Evolutionary conservation across 2,113 vertebrate species (phyloP).

Genomic region (Puma concolor): DNA sequence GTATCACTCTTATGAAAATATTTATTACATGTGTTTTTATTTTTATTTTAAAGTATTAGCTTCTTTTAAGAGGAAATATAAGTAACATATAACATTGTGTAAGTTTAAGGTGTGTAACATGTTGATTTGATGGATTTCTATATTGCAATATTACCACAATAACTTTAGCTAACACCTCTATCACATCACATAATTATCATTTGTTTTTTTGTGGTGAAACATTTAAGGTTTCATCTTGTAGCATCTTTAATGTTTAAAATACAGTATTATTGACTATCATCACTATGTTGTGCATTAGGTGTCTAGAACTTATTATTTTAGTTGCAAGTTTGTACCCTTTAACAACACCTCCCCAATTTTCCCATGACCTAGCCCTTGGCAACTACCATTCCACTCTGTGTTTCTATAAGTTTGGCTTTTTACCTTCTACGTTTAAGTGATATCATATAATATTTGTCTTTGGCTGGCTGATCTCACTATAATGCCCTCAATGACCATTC

Average conservation of each 20-base stretch:
- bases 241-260: background rate
- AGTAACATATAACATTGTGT: background rate
- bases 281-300: background rate
- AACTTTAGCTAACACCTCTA: background rate
- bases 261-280: background rate
- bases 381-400: background rate
- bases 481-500: background rate
- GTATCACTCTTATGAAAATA: background rate
- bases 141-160: background rate
- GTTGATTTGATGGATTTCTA: background rate
- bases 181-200: background rate
- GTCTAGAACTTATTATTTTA: background rate
- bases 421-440: background rate
- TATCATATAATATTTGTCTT: conserved; percentile 5
- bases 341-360: background rate
- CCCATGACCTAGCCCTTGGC: background rate
- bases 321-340: background rate
- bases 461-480: background rate
- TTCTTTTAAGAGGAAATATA: background rate
- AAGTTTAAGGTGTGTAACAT: background rate
- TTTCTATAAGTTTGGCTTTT: background rate
- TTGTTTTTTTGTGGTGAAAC: background rate
- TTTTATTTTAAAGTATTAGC: background rate
- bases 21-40: background rate
- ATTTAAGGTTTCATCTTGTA: background rate